Percentiles rank a stretch among this genome's conserved stretches.
Evolutionary conservation across 2,888 invertebrate species (phyloP).

Genomic region (Sinodicranocentrus sp.): DNA sequence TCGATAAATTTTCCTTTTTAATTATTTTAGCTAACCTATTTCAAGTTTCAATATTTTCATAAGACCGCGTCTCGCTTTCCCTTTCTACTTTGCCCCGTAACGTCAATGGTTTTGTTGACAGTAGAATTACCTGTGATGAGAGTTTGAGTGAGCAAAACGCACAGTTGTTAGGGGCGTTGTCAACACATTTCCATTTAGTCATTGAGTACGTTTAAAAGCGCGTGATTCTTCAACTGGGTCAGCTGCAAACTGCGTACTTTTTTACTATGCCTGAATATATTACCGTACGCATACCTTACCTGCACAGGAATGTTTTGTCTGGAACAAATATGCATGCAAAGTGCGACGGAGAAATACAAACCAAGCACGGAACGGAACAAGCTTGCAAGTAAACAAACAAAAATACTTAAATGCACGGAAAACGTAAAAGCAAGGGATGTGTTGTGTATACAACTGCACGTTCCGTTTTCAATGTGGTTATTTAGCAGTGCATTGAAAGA

Average conservation of each 20-base stretch:
- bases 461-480: too few species aligned
- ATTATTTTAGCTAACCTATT: too few species aligned
- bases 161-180: conserved; percentile 64
- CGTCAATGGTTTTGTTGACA: too few species aligned
- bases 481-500: too few species aligned
- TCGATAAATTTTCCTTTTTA: too few species aligned
- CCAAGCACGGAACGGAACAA: too few species aligned
- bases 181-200: background rate
- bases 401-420: background rate
- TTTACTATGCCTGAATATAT: background rate
- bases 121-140: too few species aligned
- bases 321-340: background rate
- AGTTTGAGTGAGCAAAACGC: too few species aligned
- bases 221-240: conserved; percentile 55
- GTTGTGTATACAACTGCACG: too few species aligned
- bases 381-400: conserved; percentile 7
- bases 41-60: too few species aligned
- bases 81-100: too few species aligned
- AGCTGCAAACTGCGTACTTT: conserved; percentile 27
- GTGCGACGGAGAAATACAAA: conserved; percentile 12
- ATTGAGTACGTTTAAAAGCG: conserved; percentile 30
- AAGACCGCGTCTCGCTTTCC: too few species aligned
- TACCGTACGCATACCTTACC: background rate
- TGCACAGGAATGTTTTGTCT: background rate
- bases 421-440: background rate